These are phyloP conservation scores for Megatriorchis doriae DNA, from an alignment of 2,113 vertebrate species.

Conservation along the genomic window DNA sequence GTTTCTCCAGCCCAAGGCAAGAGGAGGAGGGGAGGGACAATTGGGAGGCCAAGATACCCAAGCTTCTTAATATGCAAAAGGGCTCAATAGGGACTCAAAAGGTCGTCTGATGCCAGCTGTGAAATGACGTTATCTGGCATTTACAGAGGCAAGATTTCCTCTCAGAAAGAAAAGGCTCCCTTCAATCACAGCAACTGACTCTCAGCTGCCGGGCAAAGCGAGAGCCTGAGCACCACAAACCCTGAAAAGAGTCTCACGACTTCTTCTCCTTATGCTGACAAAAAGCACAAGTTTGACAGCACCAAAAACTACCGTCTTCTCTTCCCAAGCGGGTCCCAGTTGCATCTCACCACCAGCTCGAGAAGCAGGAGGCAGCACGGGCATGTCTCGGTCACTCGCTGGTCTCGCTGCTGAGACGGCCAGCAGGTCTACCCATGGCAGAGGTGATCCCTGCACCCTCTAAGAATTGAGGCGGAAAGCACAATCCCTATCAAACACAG, in stretches of 20 bases:
- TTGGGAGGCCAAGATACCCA: neutral
- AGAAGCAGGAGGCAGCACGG: neutral
- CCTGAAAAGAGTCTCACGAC: neutral
- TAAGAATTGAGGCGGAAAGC: neutral
- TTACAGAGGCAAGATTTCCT: neutral
- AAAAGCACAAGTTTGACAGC: neutral
- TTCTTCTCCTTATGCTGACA: neutral
- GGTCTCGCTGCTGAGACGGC: neutral
- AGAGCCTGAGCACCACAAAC: neutral
- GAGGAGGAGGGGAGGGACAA: neutral
- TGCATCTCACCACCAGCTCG: neutral
- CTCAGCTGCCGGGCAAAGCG: neutral
- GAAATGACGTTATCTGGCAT: neutral
- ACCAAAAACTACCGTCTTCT: neutral
- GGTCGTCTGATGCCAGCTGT: neutral
- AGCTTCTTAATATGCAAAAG: neutral
- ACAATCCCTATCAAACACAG: neutral
- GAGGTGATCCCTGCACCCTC: neutral
- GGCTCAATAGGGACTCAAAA: neutral
- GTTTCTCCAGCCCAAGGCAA: neutral
- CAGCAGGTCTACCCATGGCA: neutral
- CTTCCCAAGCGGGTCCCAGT: neutral
- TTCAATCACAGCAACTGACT: neutral
- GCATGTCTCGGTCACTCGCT: fast-evolving
- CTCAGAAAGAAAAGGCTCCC: neutral